Percentiles rank a stretch among this genome's conserved stretches.
Conservation (phyloP, 1,140 invertebrate species). For the Phymastichus coffea region DNA sequence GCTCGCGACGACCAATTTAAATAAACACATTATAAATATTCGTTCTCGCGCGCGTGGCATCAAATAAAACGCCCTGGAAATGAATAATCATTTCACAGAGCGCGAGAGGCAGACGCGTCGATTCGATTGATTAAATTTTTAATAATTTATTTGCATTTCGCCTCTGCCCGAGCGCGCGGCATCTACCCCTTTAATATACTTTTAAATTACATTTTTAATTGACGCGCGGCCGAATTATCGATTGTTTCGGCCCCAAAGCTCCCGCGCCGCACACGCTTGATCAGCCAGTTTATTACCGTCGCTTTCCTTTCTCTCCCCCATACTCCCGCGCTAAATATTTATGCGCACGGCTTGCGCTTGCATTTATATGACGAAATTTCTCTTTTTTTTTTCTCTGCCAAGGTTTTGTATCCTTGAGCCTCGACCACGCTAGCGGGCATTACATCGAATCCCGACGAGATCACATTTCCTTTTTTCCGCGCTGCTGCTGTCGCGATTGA, state of each 20-base stretch:
- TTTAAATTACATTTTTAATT: slow-evolving; percentile 54
- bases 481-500: no score
- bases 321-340: slow-evolving; percentile 22
- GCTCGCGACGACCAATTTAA: slow-evolving; percentile 48
- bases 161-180: slow-evolving; percentile 33
- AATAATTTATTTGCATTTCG: slow-evolving; percentile 57
- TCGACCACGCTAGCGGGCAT: no score
- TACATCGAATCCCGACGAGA: no score
- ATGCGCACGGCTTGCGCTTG: no score
- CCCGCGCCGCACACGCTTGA: slow-evolving; percentile 6
- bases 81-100: slow-evolving; percentile 55
- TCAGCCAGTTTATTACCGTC: slow-evolving; percentile 22
- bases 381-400: no score
- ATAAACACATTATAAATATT: slow-evolving; percentile 60
- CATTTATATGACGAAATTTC: no score
- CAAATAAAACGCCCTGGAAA: slow-evolving; percentile 52
- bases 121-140: slow-evolving; percentile 59
- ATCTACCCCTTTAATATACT: slow-evolving; percentile 48
- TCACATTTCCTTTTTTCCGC: no score
- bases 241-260: slow-evolving; percentile 41
- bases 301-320: slow-evolving; percentile 1
- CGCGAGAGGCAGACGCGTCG: slow-evolving; percentile 35
- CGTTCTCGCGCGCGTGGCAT: slow-evolving; percentile 44
- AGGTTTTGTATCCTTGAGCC: no score
- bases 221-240: slow-evolving; percentile 50